Base-by-base conservation (phyloP, 2,888 invertebrate species). In the Petrolisthes cinctipes region DNA sequence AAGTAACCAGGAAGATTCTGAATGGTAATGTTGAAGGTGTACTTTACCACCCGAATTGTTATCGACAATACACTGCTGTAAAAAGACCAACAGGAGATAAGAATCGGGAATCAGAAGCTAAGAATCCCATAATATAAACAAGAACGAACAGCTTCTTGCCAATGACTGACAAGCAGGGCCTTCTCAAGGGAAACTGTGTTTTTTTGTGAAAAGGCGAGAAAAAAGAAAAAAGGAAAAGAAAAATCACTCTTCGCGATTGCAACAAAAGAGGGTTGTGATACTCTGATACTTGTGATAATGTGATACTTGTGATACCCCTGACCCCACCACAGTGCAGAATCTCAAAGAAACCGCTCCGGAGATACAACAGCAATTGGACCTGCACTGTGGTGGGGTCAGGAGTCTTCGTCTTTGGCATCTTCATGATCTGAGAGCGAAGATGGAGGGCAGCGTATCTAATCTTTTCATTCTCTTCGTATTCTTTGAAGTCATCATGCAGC, bases 181-280 rank as follows among this genome's bases (percentile, higher is more conserved):
- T 57, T 82, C 82, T 66, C 53, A 61, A 82, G 61, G 66, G n/a
- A 82, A 82, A 82, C 17, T 82, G 61, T 82, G 61, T 82, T n/a
- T 82, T 82, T 82, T 82, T 82, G 66, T 82, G 82, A 37, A 57
- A 82, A 82, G 82, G 53, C 61, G 37, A 82, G 82, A 82, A 1
- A 82, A 82, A 82, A 66, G 82, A 82, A 82, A 82, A 82, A 61
- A 23, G 66, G 37, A 82, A 82, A 82, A 82, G 66, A 82, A 82
- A 66, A 82, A 82, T 82, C 57, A 57, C 82, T 82, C 23, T 82
- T 82, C 61, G 61, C 61, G 37, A 82, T 82, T 82, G 61, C 61
- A 61, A 82, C 82, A 82, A 82, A 82, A 82, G 82, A 82, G n/a
- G 66, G 37, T 37, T 82, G 82, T 37, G 82, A 82, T 82, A 82